Conservation (phyloP, 2,113 vertebrate species). For the Psittacus erithacus region DNA sequence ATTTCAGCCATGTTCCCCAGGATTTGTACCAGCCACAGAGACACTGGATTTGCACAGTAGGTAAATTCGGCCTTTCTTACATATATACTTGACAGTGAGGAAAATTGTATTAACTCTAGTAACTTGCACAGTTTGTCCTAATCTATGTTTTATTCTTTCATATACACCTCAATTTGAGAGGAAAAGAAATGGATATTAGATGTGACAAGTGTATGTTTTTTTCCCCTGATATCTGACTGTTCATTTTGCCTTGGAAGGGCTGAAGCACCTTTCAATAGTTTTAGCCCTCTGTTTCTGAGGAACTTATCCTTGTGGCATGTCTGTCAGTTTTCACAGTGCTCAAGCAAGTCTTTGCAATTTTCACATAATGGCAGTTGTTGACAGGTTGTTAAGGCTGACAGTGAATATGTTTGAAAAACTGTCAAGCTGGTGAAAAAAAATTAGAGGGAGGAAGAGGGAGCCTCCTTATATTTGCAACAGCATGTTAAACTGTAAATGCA, state of each 20-base stretch:
- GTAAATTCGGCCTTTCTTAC: slow-evolving; percentile 3
- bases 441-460: slow-evolving; percentile 76
- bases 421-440: slow-evolving; percentile 88
- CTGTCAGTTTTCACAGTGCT: slow-evolving; percentile 91
- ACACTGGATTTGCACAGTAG: neutral
- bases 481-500: slow-evolving; percentile 74
- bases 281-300: slow-evolving; percentile 83
- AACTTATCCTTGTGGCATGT: slow-evolving; percentile 91
- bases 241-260: slow-evolving; percentile 86
- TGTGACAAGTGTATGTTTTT: slow-evolving; percentile 81
- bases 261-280: slow-evolving; percentile 87
- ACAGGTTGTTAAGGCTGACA: slow-evolving; percentile 90
- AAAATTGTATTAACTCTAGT: slow-evolving; percentile 51
- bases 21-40: neutral
- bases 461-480: slow-evolving; percentile 78
- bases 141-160: slow-evolving; percentile 76
- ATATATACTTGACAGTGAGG: slow-evolving; percentile 20
- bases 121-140: slow-evolving; percentile 58
- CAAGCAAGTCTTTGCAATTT: slow-evolving; percentile 81
- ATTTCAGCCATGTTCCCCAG: neutral
- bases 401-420: slow-evolving; percentile 94
- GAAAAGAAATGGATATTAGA: slow-evolving; percentile 83
- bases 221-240: slow-evolving; percentile 85
- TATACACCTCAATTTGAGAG: slow-evolving; percentile 76
- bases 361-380: slow-evolving; percentile 87